Evolutionary conservation across 2,888 invertebrate species (phyloP).

Genomic region (Diarsia mendica): DNA sequence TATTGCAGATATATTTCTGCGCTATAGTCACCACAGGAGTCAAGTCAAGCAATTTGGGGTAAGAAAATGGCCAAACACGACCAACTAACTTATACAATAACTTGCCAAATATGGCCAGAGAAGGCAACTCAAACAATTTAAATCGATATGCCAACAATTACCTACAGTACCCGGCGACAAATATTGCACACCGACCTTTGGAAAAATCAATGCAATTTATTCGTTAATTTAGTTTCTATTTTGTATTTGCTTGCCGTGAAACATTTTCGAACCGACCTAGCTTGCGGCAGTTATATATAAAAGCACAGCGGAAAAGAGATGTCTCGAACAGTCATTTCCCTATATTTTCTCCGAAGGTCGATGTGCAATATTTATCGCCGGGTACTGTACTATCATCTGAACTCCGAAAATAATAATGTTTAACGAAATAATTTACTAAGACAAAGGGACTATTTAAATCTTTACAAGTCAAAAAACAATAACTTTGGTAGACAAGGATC

Average conservation of each 20-base stretch:
- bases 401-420: not conserved
- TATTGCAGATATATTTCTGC: conserved; percentile 22
- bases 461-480: not conserved
- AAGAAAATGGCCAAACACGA: not conserved
- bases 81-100: not conserved
- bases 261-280: too few relatives aligned
- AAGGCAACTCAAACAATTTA: not conserved
- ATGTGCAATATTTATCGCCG: too few relatives aligned
- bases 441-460: conserved; percentile 2
- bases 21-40: not conserved
- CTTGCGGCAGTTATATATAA: too few relatives aligned
- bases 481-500: not conserved
- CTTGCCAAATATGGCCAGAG: not conserved
- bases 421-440: conserved; percentile 5
- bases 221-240: too few relatives aligned
- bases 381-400: too few relatives aligned
- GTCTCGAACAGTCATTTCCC: too few relatives aligned
- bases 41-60: conserved; percentile 2
- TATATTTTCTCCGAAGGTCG: too few relatives aligned
- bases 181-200: too few relatives aligned
- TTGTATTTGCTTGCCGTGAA: too few relatives aligned
- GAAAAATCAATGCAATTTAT: too few relatives aligned
- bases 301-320: too few relatives aligned
- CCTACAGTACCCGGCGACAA: too few relatives aligned
- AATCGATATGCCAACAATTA: not conserved